Conservation (phyloP, 2,888 invertebrate species). For the Tetragnatha montana region DNA sequence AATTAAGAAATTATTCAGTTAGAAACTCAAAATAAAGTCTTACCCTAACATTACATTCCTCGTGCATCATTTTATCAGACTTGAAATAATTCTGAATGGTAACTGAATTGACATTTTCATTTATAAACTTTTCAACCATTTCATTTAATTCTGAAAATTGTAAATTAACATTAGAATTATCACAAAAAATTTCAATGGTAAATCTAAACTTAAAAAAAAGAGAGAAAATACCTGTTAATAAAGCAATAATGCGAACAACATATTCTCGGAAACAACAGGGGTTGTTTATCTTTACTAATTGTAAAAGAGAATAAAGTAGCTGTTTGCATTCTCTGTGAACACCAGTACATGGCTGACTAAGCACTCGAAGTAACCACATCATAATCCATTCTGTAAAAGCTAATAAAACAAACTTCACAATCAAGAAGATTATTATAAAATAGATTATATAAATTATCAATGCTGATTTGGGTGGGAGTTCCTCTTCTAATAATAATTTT, state of each 20-base stretch:
- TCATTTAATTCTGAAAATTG: slow-evolving; percentile 44
- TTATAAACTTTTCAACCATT: slow-evolving; percentile 44
- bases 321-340: slow-evolving; percentile 54
- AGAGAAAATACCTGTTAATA: slow-evolving; percentile 48
- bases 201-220: neutral
- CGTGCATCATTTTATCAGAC: neutral
- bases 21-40: neutral
- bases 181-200: neutral
- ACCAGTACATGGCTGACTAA: slow-evolving; percentile 31
- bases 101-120: neutral
- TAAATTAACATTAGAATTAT: neutral
- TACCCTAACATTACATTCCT: neutral
- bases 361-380: slow-evolving; percentile 62
- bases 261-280: slow-evolving; percentile 29
- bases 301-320: slow-evolving; percentile 55
- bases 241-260: slow-evolving; percentile 20
- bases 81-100: slow-evolving; percentile 54
- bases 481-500: too few relatives aligned
- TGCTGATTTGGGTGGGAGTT: neutral
- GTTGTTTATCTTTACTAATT: slow-evolving; percentile 48
- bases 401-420: slow-evolving; percentile 19
- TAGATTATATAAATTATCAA: neutral
- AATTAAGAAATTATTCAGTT: too few relatives aligned
- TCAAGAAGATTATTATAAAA: neutral
- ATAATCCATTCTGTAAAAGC: slow-evolving; percentile 67